Evolutionary conservation across 2,888 invertebrate species (phyloP).

Genomic region (Lycia hirtaria): DNA sequence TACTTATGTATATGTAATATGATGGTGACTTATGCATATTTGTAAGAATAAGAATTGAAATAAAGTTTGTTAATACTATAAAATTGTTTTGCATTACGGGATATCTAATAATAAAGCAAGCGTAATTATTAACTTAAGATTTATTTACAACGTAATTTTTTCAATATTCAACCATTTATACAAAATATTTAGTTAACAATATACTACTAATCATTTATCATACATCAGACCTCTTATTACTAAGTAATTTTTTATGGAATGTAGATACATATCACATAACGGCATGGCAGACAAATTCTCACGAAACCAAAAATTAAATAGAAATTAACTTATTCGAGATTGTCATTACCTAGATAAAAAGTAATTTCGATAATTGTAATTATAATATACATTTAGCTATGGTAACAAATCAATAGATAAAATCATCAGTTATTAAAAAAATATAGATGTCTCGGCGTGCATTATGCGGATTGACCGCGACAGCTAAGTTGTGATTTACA

Average conservation of each 20-base stretch:
- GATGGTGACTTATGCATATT: neutral
- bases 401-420: slow-evolving; percentile 71
- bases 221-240: slow-evolving; percentile 80
- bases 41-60: slow-evolving; percentile 4
- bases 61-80: slow-evolving; percentile 14
- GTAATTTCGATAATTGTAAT: slow-evolving; percentile 58
- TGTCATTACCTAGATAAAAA: slow-evolving; percentile 43
- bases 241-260: slow-evolving; percentile 71
- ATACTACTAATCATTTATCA: slow-evolving; percentile 75
- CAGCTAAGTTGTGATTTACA: neutral
- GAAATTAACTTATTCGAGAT: slow-evolving; percentile 39
- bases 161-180: slow-evolving; percentile 84
- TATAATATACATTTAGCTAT: slow-evolving; percentile 72
- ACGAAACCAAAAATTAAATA: slow-evolving; percentile 53
- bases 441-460: slow-evolving; percentile 15
- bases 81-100: slow-evolving; percentile 9
- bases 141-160: slow-evolving; percentile 85
- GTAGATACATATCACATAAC: slow-evolving; percentile 73
- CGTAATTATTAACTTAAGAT: slow-evolving; percentile 76
- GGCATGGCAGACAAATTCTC: slow-evolving; percentile 70
- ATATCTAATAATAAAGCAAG: slow-evolving; percentile 47
- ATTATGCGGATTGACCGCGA: neutral
- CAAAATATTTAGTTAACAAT: slow-evolving; percentile 84
- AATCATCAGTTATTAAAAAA: slow-evolving; percentile 30
- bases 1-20: slow-evolving; percentile 4